A percentile compares a stretch with the other conserved stretches of the same genome.
Conservation (phyloP, 2,113 vertebrate species). For the Pterophyllum scalare region DNA sequence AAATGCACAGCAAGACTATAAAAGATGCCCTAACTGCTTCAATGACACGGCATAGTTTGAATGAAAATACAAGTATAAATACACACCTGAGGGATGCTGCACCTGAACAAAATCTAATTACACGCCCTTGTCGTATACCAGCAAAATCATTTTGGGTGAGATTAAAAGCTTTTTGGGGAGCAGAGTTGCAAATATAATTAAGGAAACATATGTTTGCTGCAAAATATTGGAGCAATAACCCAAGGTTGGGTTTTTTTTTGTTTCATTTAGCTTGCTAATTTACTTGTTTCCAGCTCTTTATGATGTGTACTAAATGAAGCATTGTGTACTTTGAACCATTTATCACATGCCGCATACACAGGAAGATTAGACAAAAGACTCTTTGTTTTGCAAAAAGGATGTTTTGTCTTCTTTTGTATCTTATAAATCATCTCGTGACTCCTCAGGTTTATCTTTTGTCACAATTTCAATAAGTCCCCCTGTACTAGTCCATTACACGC, state of each 20-base stretch:
- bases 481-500: neutral
- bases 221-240: neutral
- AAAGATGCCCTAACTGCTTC: constrained; percentile 36
- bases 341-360: neutral
- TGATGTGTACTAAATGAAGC: neutral
- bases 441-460: neutral
- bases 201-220: neutral
- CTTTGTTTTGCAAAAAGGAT: neutral
- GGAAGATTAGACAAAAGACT: neutral
- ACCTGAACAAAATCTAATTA: constrained; percentile 2
- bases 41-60: constrained; percentile 34
- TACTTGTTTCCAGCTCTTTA: neutral
- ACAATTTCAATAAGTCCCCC: neutral
- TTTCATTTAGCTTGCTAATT: neutral
- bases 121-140: neutral
- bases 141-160: neutral
- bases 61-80: constrained; percentile 31
- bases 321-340: neutral
- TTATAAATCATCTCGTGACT: neutral
- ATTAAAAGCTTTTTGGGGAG: neutral
- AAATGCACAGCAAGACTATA: constrained; percentile 35
- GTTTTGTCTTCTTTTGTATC: neutral
- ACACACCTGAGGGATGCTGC: neutral
- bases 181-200: neutral
- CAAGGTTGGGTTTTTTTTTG: neutral